Evolutionary conservation across 2,888 invertebrate genomes (phyloP).

Genomic region (Chloroclysta siterata): DNA sequence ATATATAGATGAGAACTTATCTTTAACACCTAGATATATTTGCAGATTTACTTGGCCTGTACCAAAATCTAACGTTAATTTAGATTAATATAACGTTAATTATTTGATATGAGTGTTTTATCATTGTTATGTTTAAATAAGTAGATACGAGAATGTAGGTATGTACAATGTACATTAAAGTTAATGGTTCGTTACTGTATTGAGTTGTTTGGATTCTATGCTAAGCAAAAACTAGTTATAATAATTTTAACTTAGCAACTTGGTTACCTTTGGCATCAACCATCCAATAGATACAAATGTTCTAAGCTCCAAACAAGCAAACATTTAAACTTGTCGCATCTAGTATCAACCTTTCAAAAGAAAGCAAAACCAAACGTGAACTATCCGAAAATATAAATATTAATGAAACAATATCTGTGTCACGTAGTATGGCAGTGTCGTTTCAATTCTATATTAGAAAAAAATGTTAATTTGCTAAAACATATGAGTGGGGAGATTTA

Average conservation of each 20-base stretch:
- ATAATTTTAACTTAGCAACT: neutral
- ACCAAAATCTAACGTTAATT: too few species aligned
- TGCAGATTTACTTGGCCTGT: too few species aligned
- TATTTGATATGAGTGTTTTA: neutral
- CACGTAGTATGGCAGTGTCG: slow-evolving; percentile 73
- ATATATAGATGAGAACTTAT: too few species aligned
- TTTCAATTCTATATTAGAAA: slow-evolving; percentile 67
- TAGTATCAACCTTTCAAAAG: slow-evolving; percentile 57
- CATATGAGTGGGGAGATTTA: slow-evolving; percentile 69
- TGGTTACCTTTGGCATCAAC: slow-evolving; percentile 23
- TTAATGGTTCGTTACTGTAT: neutral
- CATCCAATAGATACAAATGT: slow-evolving; percentile 21
- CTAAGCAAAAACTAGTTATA: neutral
- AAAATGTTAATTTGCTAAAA: slow-evolving; percentile 74
- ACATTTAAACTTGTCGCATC: slow-evolving; percentile 43
- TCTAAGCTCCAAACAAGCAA: slow-evolving; percentile 33
- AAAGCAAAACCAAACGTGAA: slow-evolving; percentile 64
- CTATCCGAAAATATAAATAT: slow-evolving; percentile 72
- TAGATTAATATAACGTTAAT: neutral
- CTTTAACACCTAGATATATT: too few species aligned
- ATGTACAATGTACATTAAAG: neutral
- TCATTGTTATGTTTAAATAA: too few species aligned
- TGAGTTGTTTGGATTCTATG: neutral
- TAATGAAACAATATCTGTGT: slow-evolving; percentile 70
- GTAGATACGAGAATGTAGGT: too few species aligned